Evolutionary conservation across 92 coral and sea anemone species (phyloP).

Genomic region (Palythoa grandiflora): DNA sequence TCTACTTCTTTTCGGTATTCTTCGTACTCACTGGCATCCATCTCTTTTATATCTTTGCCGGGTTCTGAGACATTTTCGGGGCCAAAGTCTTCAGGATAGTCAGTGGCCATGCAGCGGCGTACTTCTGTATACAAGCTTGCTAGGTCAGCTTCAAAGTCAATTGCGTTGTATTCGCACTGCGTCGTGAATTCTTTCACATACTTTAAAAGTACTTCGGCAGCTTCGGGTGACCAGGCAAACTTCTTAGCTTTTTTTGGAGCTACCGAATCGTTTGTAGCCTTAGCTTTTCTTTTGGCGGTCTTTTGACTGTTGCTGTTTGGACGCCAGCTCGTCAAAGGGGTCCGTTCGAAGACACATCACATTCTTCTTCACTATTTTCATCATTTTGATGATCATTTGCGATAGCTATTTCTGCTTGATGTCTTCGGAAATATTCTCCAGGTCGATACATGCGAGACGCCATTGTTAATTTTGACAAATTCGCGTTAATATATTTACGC

Average conservation of each 20-base stretch:
- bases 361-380: slow-evolving; percentile 8
- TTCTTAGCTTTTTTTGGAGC: slow-evolving; percentile 32
- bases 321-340: background rate
- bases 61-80: slow-evolving; percentile 27
- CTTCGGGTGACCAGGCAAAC: slow-evolving; percentile 34
- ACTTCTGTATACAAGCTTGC: slow-evolving; percentile 44
- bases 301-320: background rate
- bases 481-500: too few species aligned
- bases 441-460: slow-evolving; percentile 1
- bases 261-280: slow-evolving; percentile 5
- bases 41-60: slow-evolving; percentile 16
- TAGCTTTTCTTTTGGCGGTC: slow-evolving; percentile 20
- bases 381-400: background rate
- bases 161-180: slow-evolving; percentile 1
- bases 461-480: background rate
- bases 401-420: background rate
- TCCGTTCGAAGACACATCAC: background rate
- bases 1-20: slow-evolving; percentile 23
- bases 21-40: slow-evolving; percentile 21
- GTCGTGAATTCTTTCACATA: slow-evolving; percentile 22
- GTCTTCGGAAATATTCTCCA: background rate
- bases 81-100: slow-evolving; percentile 26
- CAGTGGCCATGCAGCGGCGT: slow-evolving; percentile 40
- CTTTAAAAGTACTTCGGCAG: slow-evolving; percentile 23
- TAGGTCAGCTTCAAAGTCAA: slow-evolving; percentile 30